Base-by-base conservation (phyloP, 2,113 vertebrate genomes). In the Galbula dea region DNA sequence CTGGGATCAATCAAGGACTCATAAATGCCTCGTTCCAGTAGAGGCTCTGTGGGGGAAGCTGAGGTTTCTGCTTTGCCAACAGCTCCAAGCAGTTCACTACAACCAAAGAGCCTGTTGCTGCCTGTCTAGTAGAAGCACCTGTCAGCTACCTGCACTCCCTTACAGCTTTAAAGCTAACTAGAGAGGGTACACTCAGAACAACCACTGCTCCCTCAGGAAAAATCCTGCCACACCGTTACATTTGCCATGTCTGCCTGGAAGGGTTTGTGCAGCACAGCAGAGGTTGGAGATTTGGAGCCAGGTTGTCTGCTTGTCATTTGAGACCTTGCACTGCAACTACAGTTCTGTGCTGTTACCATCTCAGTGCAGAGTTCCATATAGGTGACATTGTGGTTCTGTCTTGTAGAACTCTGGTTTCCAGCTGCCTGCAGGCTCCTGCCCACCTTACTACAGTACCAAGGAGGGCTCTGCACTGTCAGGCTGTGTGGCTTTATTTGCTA, bases 161-260 rank as follows among this genome's bases (percentile, higher is more conserved):
- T 43, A 15, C 41, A 43, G 41, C 15, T 43, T 43, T 43, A 12
- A 43, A 43, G 41, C 41, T 43, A 43, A 43, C 41, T 43, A 43
- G 15, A 43, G 41, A 43, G 41, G 41, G 41, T 43, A 43, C 41
- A 43, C 41, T 43, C 41, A 43, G 11, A 43, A 43, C 41, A 43
- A 11, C 41, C 41, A 43, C 11, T 43, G 15, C 41, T 43, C 41
- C 41, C 41, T 43, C 41, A 43, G 41, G 41, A 43, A 43, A 43
- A 43, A 43, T 43, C 41, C 41, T 43, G 41, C 41, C 41, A 43
- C 41, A 43, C 15, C 41, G 15, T 43, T 43, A 43, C 15, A 43
- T 43, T 43, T 89, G 96, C 97, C 97, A 98, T 98, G n/a, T 98
- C 98, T 99, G 96, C 41, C 89, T 77, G 15, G 68, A 22, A 59